phyloP scores from a whole-genome alignment of 2,797 vertebrate genomes.

The Microctenopoma stevenorrisi region DNA sequence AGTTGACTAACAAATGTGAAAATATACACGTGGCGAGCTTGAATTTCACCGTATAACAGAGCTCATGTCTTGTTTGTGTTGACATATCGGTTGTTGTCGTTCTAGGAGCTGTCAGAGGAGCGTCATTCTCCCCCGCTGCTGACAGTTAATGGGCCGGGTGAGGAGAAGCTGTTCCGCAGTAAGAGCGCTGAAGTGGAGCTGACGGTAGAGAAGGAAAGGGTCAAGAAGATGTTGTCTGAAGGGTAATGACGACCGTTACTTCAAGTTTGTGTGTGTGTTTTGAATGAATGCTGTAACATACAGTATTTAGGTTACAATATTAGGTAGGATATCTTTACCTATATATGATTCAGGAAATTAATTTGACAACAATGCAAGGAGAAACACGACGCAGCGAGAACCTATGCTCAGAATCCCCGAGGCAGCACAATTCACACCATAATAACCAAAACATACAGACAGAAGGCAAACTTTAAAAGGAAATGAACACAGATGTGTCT shows the following conservation, averaged over 20 bases:
- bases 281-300: too few relatives aligned
- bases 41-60: conserved; percentile 1
- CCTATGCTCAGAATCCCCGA: background rate
- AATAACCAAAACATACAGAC: background rate
- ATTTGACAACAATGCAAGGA: background rate
- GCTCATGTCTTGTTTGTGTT: conserved; percentile 18
- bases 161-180: conserved; percentile 94
- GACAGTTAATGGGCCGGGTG: conserved; percentile 89
- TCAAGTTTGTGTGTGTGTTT: background rate
- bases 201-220: conserved; percentile 87
- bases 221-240: conserved; percentile 97
- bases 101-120: conserved; percentile 81
- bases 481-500: conserved; percentile 19
- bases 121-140: conserved; percentile 82
- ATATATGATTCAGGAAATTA: background rate
- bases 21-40: background rate
- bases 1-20: too few relatives aligned
- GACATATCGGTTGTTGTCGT: background rate
- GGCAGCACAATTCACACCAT: background rate
- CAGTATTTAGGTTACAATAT: too few relatives aligned
- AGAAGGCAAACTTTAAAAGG: conserved; percentile 9
- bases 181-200: conserved; percentile 92
- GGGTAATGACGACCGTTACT: conserved; percentile 83
- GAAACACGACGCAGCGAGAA: background rate
- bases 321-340: background rate